Evolutionary conservation across 2,888 invertebrate genomes (phyloP).

Genomic region (Thecophora atra): DNA sequence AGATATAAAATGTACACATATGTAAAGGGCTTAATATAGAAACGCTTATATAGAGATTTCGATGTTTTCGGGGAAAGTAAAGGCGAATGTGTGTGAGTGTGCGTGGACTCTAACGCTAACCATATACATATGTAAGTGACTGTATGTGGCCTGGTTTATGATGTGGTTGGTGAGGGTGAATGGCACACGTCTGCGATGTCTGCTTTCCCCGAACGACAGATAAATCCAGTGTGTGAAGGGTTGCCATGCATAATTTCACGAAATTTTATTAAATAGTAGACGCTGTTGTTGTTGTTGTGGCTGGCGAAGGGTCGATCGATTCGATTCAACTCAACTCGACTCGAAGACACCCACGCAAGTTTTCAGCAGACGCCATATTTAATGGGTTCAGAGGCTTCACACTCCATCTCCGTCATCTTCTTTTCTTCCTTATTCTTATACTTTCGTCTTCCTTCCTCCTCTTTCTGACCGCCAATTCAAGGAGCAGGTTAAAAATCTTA

Average conservation of each 20-base stretch:
- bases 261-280: conserved; percentile 1
- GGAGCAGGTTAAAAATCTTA: no score
- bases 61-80: no score
- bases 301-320: not conserved
- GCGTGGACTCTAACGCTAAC: not conserved
- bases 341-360: not conserved
- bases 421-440: no score
- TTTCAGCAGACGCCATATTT: conserved; percentile 1
- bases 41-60: no score
- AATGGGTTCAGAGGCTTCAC: not conserved
- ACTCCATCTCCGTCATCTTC: not conserved
- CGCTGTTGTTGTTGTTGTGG: not conserved
- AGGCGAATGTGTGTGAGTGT: not conserved
- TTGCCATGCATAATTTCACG: not conserved
- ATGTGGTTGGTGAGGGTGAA: no score
- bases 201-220: no score
- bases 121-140: no score
- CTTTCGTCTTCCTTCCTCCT: not conserved
- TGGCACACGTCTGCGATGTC: no score
- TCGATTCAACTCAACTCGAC: not conserved
- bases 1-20: not conserved
- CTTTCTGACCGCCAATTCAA: not conserved
- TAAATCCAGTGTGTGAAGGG: not conserved
- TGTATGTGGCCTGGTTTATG: no score
- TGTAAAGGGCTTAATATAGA: not conserved